Evolutionary conservation across 2,113 vertebrate species (phyloP), one percentile per base, ranked within the genome.

Genomic region (Toxostoma redivivum): DNA sequence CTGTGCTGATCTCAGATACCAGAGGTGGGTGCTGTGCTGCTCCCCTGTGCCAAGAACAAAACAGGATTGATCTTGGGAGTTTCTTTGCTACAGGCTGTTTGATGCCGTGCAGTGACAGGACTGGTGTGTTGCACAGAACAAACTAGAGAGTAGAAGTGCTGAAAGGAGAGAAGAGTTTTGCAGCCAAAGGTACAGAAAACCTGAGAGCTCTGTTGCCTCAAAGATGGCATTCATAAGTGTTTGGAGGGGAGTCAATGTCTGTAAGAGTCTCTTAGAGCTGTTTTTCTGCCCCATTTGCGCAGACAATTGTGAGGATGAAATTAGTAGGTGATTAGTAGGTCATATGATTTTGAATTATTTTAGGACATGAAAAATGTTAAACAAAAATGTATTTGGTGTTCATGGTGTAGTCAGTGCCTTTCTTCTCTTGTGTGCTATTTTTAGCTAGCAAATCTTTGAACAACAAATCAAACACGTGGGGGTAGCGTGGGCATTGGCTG

Each of bases 21-120:
- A 28, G 81, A 80, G 66, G 42, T 79, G 70, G 40, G 24, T 83
- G 78, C 65, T 82, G 81, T 30, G 70, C 53, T 72, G 57, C 40
- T 85, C n/a, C 53, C 28, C 71, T 50, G 57, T 83, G 82, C 90
- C 88, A 86, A 70, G 82, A 93, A 77, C 12, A 72, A 53, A 85
- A 44, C 67, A 27, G 7, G 80, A 72, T 48, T 45, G 53, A 30
- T 93, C 45, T 76, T 76, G 27, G 15, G 73, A 72, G 40, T 37
- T 67, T 45, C 66, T 95, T 88, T 50, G 19, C 31, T 66, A 3
- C 7, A 14, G 31, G 13, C 54, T 81, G n/a, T 77, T 94, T 23
- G 60, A 25, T 89, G 45, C 3, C 67, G 40, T 44, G 65, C 37
- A 15, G 19, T 40, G 57, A 30, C 30, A 53, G 62, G 74, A 6